A percentile compares a stretch with the other conserved stretches of the same genome.
phyloP scores from a whole-genome alignment of 2,797 vertebrate genomes.

The Alfaro cultratus region DNA sequence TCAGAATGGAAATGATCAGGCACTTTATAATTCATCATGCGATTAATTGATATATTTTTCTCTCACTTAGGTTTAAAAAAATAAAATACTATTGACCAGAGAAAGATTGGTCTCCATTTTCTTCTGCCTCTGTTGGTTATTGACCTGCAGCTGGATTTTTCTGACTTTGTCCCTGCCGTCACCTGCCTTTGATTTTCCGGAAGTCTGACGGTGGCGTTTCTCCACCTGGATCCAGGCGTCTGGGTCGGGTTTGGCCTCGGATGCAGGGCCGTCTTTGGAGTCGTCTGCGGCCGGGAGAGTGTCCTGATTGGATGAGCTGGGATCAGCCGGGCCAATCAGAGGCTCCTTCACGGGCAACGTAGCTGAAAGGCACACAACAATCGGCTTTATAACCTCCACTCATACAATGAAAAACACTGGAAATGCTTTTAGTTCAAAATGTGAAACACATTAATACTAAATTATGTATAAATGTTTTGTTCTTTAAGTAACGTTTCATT shows the following conservation, averaged over 20 bases:
- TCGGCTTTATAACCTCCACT: background rate
- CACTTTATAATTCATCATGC: no score
- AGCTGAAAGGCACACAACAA: constrained; percentile 39
- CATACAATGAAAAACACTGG: background rate
- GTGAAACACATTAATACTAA: background rate
- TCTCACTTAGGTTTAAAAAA: background rate
- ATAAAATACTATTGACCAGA: background rate
- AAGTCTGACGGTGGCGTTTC: constrained; percentile 82
- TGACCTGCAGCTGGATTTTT: background rate
- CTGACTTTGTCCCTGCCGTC: background rate
- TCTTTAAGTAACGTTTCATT: background rate
- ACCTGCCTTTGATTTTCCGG: constrained; percentile 85
- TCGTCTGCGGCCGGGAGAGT: constrained; percentile 18
- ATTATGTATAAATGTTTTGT: background rate
- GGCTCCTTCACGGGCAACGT: constrained; percentile 50
- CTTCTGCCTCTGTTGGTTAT: background rate
- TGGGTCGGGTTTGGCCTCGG: constrained; percentile 80
- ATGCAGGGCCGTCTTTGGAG: constrained; percentile 67
- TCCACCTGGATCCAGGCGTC: constrained; percentile 93
- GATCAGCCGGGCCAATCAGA: constrained; percentile 23
- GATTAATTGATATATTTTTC: background rate
- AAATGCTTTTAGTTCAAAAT: background rate
- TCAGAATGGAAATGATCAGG: no score
- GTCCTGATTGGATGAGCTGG: constrained; percentile 41
- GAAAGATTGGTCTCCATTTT: background rate